Percentiles rank a stretch among this genome's conserved stretches.
Evolutionary conservation across 2,113 vertebrate genomes (phyloP).

Genomic region (Rostratula benghalensis): DNA sequence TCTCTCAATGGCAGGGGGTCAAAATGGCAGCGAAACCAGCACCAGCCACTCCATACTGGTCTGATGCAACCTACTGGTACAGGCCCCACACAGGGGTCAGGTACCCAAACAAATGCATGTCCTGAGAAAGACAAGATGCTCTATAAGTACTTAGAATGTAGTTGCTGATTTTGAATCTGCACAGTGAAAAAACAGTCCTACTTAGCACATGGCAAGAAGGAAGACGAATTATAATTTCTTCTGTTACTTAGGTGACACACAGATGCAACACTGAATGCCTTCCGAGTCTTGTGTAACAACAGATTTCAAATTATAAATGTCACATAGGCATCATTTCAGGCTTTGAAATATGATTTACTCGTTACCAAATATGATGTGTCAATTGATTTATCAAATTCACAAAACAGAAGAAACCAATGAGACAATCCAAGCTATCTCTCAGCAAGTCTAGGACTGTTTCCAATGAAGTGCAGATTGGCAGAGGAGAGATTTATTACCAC

Average conservation of each 20-base stretch:
- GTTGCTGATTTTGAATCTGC: neutral
- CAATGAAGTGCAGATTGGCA: neutral
- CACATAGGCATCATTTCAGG: neutral
- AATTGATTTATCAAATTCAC: slow-evolving; percentile 21
- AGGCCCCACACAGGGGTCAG: neutral
- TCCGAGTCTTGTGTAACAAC: neutral
- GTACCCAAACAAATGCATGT: neutral
- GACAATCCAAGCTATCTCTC: neutral
- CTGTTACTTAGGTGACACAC: neutral
- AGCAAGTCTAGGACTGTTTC: slow-evolving; percentile 20
- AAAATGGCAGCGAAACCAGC: neutral
- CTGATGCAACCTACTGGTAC: neutral
- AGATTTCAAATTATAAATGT: neutral
- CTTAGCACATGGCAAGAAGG: neutral
- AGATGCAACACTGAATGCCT: neutral
- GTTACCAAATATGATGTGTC: neutral
- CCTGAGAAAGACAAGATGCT: neutral
- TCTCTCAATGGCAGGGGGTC: fast-evolving
- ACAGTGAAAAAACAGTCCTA: neutral
- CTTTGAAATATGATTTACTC: neutral
- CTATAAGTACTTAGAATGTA: neutral
- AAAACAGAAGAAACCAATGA: neutral
- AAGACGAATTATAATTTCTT: neutral
- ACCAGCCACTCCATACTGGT: neutral
- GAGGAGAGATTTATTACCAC: slow-evolving; percentile 25